Base-by-base conservation (phyloP, 2,797 vertebrate species). In the Macroramphosus scolopax region DNA sequence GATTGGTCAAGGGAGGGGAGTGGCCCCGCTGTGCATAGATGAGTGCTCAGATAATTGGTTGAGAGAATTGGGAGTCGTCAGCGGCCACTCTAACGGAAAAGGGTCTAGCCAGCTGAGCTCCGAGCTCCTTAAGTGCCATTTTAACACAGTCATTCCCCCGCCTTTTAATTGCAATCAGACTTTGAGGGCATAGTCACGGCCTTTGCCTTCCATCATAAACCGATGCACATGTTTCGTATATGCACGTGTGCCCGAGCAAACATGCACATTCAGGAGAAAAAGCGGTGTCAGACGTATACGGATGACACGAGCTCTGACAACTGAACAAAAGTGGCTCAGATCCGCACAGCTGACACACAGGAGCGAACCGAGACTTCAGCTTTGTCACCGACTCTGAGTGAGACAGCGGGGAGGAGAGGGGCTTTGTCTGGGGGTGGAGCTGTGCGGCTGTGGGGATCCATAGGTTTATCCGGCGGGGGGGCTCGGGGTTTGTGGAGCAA, bases 121-220 rank as follows among this genome's bases (percentile, higher is more conserved):
- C 54, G 26, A 13, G 80, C 68, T 81, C 80, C 78, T 83, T 82
- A 81, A 87, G 84, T 87, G 85, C 75, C 78, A 82, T 85, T 86
- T 85, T 81, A 83, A 87, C 80, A 82, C 70, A 72, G 70, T 75
- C 70, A 54, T 75, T 65, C 74, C 68, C 63, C 50, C 52, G 51
- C 75, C 70, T 86, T 85, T 88, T 86, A 86, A 86, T 87, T 81
- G 81, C 84, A 81, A 75, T 83, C 80, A 68, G 73, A 80, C 78
- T 82, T 80, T 64, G 58, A 82, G 77, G 83, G 65, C 72, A 68
- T 17, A 24, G 43, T 53, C 31, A 11, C 53, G 60, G 58, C 37
- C 55, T 42, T 41, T 42, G 24, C 44, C 43, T 32, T 77, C 60
- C 50, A 59, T 68, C 66, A 56, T 51, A 51, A 51, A 61, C 32